Conservation (phyloP, 1,140 invertebrate genomes). For the Drosophila lowei region DNA sequence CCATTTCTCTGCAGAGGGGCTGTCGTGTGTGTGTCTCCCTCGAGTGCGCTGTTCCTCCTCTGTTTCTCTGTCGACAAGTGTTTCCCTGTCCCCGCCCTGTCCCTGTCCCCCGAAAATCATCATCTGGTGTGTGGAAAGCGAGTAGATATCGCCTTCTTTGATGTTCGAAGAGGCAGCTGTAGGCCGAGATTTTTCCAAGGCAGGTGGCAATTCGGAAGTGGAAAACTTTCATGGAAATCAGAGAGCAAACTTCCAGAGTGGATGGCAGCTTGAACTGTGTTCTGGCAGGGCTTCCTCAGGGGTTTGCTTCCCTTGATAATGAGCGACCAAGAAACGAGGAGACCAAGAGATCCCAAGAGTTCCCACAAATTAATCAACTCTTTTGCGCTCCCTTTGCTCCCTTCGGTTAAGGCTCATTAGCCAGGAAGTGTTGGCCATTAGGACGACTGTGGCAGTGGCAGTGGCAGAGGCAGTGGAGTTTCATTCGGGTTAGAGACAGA, state of each 20-base stretch:
- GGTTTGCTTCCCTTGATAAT: constrained; percentile 14
- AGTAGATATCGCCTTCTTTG: constrained; percentile 35
- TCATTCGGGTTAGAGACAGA: not conserved
- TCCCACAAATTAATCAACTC: constrained; percentile 75
- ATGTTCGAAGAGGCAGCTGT: constrained; percentile 47
- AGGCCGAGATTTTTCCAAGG: constrained; percentile 14
- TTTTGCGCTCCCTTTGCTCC: not conserved
- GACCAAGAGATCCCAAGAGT: constrained; percentile 16
- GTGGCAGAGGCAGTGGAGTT: too few relatives aligned
- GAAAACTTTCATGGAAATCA: constrained; percentile 2
- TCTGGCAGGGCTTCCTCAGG: not conserved
- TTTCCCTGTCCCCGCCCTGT: constrained; percentile 15
- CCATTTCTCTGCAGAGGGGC: not conserved
- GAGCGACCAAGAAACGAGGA: constrained; percentile 18
- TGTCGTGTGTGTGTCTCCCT: constrained; percentile 11
- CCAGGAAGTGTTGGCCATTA: constrained; percentile 64
- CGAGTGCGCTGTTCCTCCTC: constrained; percentile 28
- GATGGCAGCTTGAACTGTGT: too few relatives aligned
- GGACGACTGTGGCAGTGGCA: constrained; percentile 21
- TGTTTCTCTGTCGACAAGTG: constrained; percentile 56
- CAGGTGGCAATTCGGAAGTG: constrained; percentile 24
- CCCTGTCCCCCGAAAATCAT: constrained; percentile 19
- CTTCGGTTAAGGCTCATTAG: constrained; percentile 65
- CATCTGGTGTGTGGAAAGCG: constrained; percentile 40
- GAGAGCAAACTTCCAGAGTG: not conserved